Conservation (phyloP, 2,113 vertebrate species). For the Dromas ardeola region DNA sequence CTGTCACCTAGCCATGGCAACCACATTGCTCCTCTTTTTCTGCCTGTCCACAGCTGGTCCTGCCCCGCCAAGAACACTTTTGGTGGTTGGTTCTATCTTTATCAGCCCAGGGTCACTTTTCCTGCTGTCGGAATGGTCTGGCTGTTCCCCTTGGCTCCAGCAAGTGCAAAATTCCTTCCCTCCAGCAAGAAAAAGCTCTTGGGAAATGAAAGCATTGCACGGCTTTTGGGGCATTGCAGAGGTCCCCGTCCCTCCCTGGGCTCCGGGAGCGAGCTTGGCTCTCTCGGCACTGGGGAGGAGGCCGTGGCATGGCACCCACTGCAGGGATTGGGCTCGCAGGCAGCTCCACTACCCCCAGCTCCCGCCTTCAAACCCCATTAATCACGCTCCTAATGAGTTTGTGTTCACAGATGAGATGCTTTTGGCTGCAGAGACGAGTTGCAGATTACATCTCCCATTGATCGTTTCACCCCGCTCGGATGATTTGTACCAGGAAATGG, state of each 20-base stretch:
- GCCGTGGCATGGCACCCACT: not conserved
- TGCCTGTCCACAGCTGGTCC: not conserved
- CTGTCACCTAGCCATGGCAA: not conserved
- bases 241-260: not conserved
- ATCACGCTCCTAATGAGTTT: not conserved
- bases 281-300: not conserved
- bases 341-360: not conserved
- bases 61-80: not conserved
- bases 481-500: not conserved
- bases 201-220: not conserved
- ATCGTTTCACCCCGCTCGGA: not conserved
- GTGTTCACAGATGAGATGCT: not conserved
- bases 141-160: not conserved
- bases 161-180: accelerated
- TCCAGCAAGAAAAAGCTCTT: not conserved
- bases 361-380: not conserved
- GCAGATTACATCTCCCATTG: not conserved
- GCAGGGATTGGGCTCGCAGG: not conserved
- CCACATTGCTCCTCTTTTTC: not conserved
- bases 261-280: accelerated
- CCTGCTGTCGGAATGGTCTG: accelerated
- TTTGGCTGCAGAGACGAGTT: not conserved
- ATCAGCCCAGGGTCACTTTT: not conserved
- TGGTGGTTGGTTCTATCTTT: not conserved
- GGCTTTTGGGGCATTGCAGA: not conserved